phyloP scores from a whole-genome alignment of 2,888 invertebrate species.

The Prostheceraeus crozeri region DNA sequence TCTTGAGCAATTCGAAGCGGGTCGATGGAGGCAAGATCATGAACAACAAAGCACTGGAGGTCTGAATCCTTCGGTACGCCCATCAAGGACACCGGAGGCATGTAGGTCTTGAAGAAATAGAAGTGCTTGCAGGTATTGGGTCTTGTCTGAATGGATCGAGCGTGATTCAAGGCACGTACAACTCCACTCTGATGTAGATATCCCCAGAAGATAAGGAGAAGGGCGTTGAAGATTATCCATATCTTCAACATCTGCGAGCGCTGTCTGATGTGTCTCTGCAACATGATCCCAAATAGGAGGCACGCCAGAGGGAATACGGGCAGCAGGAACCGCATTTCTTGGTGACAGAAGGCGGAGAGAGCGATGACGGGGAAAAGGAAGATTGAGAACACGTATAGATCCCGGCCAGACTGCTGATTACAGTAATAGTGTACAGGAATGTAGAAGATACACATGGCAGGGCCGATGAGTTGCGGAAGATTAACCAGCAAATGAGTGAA shows the following conservation, averaged over 20 bases:
- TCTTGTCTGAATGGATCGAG: not conserved
- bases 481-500: conserved; percentile 24
- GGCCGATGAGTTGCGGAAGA: conserved; percentile 26
- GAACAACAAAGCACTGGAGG: no score
- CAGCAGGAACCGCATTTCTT: conserved; percentile 33
- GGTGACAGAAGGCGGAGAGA: conserved; percentile 30
- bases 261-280: not conserved
- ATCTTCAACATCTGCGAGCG: not conserved
- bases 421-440: no score
- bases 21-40: no score
- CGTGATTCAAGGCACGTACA: not conserved
- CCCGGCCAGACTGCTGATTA: no score
- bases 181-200: conserved; percentile 33
- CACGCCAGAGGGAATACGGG: conserved; percentile 22
- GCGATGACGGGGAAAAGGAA: conserved; percentile 6
- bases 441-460: no score
- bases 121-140: not conserved
- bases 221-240: conserved; percentile 29
- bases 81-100: conserved; percentile 21
- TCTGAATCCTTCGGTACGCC: no score
- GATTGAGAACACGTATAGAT: not conserved
- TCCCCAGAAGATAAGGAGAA: conserved; percentile 32
- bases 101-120: conserved; percentile 24
- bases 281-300: not conserved
- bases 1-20: no score